These are phyloP conservation scores for Calliphora vicina DNA, from an alignment of 1,140 invertebrate genomes.

Conservation along the genomic window DNA sequence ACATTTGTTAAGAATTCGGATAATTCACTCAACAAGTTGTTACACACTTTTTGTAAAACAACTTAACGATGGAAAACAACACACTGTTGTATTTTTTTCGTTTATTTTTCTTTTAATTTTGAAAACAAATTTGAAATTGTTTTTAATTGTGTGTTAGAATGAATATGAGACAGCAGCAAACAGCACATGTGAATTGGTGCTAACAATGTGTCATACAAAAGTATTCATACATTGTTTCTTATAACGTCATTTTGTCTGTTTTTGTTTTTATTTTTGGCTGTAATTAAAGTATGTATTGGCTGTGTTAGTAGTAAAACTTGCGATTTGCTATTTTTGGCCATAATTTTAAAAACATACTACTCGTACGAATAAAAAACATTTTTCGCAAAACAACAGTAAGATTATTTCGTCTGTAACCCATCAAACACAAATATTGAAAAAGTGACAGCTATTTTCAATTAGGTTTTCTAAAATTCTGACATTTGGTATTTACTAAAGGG, in stretches of 20 bases:
- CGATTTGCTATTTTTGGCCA: background rate
- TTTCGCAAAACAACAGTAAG: background rate
- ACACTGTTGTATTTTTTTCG: background rate
- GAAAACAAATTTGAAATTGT: background rate
- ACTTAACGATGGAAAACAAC: background rate
- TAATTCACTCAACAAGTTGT: background rate
- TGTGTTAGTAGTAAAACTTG: background rate
- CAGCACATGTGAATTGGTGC: background rate
- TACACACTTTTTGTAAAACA: background rate
- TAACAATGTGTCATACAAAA: background rate
- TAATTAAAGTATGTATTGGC: no score
- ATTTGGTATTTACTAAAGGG: no score
- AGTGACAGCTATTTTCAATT: no score
- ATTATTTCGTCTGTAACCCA: background rate
- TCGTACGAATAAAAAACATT: background rate
- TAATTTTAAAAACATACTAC: background rate
- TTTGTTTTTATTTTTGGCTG: no score
- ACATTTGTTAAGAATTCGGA: background rate
- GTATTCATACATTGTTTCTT: no score
- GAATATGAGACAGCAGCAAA: background rate
- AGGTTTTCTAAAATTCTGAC: no score
- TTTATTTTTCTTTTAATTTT: background rate
- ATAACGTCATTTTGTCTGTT: background rate
- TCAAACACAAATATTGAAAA: no score
- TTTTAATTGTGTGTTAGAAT: background rate